Evolutionary conservation across 2,888 invertebrate genomes (phyloP).

Genomic region (Amblyjoppa fuscipennis): DNA sequence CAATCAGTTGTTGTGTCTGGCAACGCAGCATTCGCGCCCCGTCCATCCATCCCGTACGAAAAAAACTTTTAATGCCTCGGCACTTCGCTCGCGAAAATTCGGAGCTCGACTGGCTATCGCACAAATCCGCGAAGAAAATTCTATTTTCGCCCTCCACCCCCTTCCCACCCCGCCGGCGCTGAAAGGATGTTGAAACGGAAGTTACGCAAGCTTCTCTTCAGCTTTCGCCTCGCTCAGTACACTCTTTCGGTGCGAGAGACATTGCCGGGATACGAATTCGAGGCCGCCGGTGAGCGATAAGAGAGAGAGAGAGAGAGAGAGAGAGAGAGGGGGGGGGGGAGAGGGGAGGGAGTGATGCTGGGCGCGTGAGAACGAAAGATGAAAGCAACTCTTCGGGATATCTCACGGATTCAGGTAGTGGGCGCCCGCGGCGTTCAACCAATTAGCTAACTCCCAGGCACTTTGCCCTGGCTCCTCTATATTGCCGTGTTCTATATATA

Average conservation of each 20-base stretch:
- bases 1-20: neutral
- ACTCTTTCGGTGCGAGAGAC: slow-evolving; percentile 21
- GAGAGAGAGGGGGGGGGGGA: slow-evolving; percentile 22
- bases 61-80: neutral
- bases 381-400: slow-evolving; percentile 70
- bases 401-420: slow-evolving; percentile 76
- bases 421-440: slow-evolving; percentile 81
- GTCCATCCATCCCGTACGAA: neutral
- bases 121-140: slow-evolving; percentile 14
- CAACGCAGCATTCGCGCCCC: neutral
- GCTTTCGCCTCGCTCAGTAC: neutral
- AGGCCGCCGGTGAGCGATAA: neutral
- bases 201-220: slow-evolving; percentile 26
- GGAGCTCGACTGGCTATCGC: neutral
- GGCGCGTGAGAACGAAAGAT: slow-evolving; percentile 25
- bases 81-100: slow-evolving; percentile 1
- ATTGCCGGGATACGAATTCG: slow-evolving; percentile 50
- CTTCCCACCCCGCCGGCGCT: neutral
- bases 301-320: too few species aligned
- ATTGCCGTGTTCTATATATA: slow-evolving; percentile 27
- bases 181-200: slow-evolving; percentile 25
- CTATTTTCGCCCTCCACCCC: neutral
- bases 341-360: neutral
- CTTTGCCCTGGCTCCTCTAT: slow-evolving; percentile 73
- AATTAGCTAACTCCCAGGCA: slow-evolving; percentile 82